Percentiles rank a stretch among this genome's conserved stretches.
These are phyloP conservation scores for Lathronympha strigana DNA, from an alignment of 2,888 invertebrate species.

Conservation along the genomic window DNA sequence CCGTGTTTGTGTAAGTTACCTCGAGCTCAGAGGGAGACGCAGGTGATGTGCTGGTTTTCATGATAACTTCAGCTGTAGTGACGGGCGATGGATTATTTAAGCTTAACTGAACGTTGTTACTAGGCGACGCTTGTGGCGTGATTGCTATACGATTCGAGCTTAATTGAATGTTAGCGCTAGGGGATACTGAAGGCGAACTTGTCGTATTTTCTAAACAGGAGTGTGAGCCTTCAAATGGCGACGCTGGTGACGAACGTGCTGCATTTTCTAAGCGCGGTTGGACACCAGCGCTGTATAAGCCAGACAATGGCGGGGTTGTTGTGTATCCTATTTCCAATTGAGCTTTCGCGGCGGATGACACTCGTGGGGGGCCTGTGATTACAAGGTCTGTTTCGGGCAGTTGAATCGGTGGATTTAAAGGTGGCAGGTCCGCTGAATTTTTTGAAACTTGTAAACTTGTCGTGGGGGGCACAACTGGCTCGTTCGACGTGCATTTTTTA, in stretches of 20 bases:
- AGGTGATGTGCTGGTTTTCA: no score
- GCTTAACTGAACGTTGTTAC: not conserved
- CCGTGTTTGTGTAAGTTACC: not conserved
- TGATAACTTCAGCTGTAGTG: no score
- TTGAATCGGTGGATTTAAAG: not conserved
- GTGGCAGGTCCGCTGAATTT: not conserved
- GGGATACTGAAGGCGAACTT: not conserved
- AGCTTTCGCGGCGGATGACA: not conserved
- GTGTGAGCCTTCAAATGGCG: not conserved
- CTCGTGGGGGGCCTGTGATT: not conserved
- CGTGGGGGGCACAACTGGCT: not conserved
- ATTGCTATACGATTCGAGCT: no score
- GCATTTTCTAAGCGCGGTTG: not conserved
- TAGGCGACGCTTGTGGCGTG: not conserved
- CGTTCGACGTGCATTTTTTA: not conserved
- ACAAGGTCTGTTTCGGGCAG: not conserved
- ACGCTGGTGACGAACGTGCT: not conserved
- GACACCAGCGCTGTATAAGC: not conserved
- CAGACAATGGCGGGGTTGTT: not conserved
- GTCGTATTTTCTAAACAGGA: not conserved
- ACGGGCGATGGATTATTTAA: no score
- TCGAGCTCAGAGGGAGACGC: not conserved
- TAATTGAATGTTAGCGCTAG: no score
- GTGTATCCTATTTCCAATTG: not conserved
- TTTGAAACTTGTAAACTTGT: not conserved